Evolutionary conservation across 2,113 vertebrate species (phyloP).

Genomic region (Phasianus colchicus): DNA sequence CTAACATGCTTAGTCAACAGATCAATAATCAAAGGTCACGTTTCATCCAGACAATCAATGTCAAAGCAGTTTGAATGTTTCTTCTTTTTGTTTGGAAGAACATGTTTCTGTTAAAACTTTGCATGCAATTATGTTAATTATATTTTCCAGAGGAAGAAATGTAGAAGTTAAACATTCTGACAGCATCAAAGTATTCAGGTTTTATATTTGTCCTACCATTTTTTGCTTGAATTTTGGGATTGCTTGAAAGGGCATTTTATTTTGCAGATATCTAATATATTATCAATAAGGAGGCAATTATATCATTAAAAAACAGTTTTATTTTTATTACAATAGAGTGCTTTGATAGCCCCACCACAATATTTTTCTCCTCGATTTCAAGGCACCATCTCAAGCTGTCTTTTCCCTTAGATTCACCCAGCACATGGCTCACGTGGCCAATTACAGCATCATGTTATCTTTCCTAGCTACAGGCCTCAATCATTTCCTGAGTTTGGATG

Average conservation of each 20-base stretch:
- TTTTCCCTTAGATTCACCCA: background rate
- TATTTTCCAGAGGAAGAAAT: background rate
- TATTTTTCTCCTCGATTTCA: background rate
- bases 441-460: background rate
- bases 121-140: background rate
- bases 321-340: background rate
- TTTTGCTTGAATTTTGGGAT: background rate
- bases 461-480: background rate
- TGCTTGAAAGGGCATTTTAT: constrained; percentile 1
- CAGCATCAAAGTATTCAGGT: constrained; percentile 6
- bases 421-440: background rate
- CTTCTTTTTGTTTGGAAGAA: background rate
- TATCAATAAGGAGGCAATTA: constrained; percentile 1
- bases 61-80: background rate
- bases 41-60: background rate
- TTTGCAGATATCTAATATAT: background rate
- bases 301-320: background rate
- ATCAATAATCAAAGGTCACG: background rate
- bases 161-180: background rate
- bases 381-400: background rate
- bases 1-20: background rate
- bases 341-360: background rate
- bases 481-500: background rate
- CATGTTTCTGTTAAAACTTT: background rate
- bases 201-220: background rate